phyloP scores from a whole-genome alignment of 2,113 vertebrate genomes.

The Pelecanoides urinatrix region DNA sequence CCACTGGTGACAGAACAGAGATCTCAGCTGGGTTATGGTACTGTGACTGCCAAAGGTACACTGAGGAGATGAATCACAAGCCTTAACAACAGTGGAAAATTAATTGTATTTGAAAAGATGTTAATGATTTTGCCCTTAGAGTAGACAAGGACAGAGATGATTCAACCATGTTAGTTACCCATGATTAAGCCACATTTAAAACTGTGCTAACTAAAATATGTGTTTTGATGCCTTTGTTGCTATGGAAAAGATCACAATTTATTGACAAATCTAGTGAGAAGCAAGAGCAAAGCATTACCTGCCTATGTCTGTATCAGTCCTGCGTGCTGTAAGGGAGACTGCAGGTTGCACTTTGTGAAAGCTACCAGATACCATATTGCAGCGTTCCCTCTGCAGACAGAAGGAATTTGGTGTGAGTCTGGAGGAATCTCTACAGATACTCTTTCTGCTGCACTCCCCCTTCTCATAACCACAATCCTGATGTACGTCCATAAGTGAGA shows the following conservation, averaged over 20 bases:
- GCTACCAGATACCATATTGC: not conserved
- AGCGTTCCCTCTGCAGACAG: not conserved
- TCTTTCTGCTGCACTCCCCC: not conserved
- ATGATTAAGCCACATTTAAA: not conserved
- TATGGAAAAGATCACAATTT: not conserved
- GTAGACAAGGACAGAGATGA: not conserved
- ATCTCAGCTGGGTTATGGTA: not conserved
- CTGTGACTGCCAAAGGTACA: not conserved
- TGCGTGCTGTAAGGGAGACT: not conserved
- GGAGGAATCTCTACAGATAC: not conserved
- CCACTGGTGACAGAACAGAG: not conserved
- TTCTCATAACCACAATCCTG: not conserved
- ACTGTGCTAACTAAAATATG: not conserved
- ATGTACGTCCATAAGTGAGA: not conserved
- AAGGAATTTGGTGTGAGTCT: not conserved
- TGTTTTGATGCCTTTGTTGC: not conserved
- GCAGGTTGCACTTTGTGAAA: not conserved
- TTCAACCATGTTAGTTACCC: not conserved
- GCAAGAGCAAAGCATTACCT: not conserved
- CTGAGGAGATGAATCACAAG: not conserved
- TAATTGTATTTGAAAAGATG: not conserved
- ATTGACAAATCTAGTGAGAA: not conserved
- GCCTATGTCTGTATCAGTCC: not conserved
- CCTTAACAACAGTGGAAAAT: not conserved
- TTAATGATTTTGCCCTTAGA: not conserved